phyloP scores from a whole-genome alignment of 2,113 vertebrate species.

The Prochilodus magdalenae region DNA sequence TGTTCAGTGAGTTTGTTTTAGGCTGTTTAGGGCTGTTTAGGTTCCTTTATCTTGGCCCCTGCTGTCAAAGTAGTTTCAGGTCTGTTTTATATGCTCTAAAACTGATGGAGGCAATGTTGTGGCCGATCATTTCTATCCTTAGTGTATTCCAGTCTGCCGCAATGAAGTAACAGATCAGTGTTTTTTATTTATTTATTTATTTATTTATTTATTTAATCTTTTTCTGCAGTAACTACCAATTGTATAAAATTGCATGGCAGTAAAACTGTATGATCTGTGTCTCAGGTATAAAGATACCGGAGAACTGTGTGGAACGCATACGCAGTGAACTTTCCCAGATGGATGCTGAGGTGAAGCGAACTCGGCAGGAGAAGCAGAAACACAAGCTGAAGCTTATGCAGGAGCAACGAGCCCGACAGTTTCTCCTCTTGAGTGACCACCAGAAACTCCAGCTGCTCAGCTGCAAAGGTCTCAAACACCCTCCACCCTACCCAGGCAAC shows the following conservation, averaged over 20 bases:
- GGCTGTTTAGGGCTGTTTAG: too few species aligned
- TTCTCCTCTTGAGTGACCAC: constrained; percentile 70
- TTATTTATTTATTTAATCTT: not conserved
- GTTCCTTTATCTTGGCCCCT: too few species aligned
- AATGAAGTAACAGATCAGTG: too few species aligned
- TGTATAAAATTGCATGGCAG: not conserved
- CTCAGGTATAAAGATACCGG: constrained; percentile 94
- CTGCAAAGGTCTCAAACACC: constrained; percentile 56
- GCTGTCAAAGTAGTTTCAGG: too few species aligned
- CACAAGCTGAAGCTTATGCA: constrained; percentile 51
- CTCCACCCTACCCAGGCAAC: not conserved
- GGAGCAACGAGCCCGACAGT: constrained; percentile 57
- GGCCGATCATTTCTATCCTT: too few species aligned
- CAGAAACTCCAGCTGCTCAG: constrained; percentile 54
- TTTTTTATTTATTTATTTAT: too few species aligned
- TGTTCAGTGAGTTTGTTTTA: not conserved
- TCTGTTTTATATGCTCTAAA: too few species aligned
- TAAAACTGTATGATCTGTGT: not conserved
- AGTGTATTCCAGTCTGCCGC: too few species aligned
- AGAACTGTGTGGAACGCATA: constrained; percentile 87
- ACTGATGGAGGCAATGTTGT: too few species aligned
- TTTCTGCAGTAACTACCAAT: not conserved
- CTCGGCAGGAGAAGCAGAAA: constrained; percentile 74
- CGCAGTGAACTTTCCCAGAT: constrained; percentile 87
- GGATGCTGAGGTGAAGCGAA: constrained; percentile 88